phyloP scores from a whole-genome alignment of 2,113 vertebrate genomes.

The Megalops atlanticus region DNA sequence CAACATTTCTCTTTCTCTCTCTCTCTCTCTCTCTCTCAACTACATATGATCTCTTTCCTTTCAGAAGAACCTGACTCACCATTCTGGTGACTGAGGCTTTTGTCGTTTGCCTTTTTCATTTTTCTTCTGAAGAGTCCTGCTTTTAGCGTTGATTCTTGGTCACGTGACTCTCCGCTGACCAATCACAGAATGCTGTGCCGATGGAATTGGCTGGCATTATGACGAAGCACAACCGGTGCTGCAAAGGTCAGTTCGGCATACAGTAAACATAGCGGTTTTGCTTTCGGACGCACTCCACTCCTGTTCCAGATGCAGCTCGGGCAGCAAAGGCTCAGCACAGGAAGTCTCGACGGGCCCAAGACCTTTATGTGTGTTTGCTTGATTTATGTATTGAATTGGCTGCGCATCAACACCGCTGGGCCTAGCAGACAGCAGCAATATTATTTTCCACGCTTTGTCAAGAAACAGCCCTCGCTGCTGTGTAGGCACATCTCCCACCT shows the following conservation, averaged over 20 bases:
- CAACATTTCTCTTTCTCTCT: no score
- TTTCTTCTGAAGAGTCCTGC: not conserved
- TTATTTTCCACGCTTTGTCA: not conserved
- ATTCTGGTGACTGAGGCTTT: no score
- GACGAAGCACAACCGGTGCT: not conserved
- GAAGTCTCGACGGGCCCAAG: not conserved
- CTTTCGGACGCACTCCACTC: not conserved
- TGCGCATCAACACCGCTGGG: not conserved
- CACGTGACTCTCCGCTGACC: no score
- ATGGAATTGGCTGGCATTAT: not conserved
- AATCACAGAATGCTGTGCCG: not conserved
- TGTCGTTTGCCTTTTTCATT: not conserved
- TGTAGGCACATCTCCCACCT: not conserved
- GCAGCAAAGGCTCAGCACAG: not conserved
- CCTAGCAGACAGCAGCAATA: not conserved
- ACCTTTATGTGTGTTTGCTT: constrained; percentile 23
- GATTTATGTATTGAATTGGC: constrained; percentile 19
- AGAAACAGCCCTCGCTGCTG: not conserved
- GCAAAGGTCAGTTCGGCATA: not conserved
- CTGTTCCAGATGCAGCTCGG: not conserved
- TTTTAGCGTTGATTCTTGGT: not conserved
- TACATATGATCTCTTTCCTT: no score
- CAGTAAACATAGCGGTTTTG: not conserved
- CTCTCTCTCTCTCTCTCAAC: no score
- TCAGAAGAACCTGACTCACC: no score